These are phyloP conservation scores for Monarcha castaneiventris DNA, from an alignment of 2,113 vertebrate genomes.

Conservation along the genomic window DNA sequence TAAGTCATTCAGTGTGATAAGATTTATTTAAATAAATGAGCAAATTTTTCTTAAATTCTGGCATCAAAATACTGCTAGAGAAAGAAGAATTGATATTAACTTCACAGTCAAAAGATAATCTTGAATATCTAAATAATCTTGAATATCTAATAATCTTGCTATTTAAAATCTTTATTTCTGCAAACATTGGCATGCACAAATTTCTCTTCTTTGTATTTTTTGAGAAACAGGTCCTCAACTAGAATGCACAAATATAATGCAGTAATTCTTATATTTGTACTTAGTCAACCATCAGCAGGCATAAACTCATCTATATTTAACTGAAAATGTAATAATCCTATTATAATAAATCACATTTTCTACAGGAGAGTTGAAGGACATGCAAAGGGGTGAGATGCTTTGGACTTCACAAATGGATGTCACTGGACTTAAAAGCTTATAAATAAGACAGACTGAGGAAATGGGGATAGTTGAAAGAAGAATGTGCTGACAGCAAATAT, in stretches of 20 bases:
- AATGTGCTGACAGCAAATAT: neutral
- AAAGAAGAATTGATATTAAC: neutral
- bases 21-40: neutral
- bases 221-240: neutral
- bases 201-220: neutral
- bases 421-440: neutral
- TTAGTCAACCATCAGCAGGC: neutral
- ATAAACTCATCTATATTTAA: neutral
- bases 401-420: neutral
- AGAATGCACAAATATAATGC: neutral
- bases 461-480: neutral
- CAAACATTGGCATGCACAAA: neutral
- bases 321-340: neutral
- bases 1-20: neutral
- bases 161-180: neutral
- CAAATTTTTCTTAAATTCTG: neutral
- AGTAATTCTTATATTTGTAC: neutral
- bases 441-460: neutral
- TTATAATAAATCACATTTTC: neutral
- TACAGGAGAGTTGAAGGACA: neutral
- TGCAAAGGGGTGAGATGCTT: rapidly evolving
- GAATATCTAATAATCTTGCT: neutral
- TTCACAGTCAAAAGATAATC: neutral
- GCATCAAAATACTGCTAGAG: neutral
- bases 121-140: neutral